Evolutionary conservation across 2,113 vertebrate species (phyloP).

Genomic region (Hipposideros armiger): DNA sequence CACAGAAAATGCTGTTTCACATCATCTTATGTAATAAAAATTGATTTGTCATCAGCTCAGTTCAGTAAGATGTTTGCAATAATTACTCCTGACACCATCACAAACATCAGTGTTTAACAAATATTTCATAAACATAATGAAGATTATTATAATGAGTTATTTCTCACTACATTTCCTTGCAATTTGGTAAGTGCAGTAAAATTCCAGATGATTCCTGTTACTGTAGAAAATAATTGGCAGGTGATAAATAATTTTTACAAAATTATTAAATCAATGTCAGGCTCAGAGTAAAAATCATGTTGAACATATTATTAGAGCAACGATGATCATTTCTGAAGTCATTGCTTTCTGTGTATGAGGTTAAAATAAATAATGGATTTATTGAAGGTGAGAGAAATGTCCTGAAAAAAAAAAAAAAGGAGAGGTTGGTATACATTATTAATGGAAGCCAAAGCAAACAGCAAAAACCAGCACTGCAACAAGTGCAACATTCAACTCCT

Average conservation of each 20-base stretch:
- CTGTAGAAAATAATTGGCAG: background rate
- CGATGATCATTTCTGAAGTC: slow-evolving; percentile 52
- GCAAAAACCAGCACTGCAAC: background rate
- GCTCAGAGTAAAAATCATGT: background rate
- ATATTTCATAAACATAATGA: slow-evolving; percentile 49
- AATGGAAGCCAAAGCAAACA: slow-evolving; percentile 48
- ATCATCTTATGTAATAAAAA: background rate
- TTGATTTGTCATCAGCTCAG: background rate
- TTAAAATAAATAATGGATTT: slow-evolving; percentile 28
- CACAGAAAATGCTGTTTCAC: background rate
- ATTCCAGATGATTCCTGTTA: background rate
- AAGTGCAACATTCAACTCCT: background rate
- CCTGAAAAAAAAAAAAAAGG: background rate
- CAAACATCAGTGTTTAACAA: slow-evolving; percentile 37
- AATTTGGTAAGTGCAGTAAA: slow-evolving; percentile 9
- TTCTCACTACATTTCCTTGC: slow-evolving; percentile 29
- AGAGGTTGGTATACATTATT: accelerated
- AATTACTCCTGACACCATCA: slow-evolving; percentile 22
- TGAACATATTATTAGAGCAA: slow-evolving; percentile 3
- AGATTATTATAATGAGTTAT: slow-evolving; percentile 13
- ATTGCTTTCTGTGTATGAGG: background rate
- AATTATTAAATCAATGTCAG: slow-evolving; percentile 17
- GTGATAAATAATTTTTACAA: slow-evolving; percentile 41
- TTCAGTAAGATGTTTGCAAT: slow-evolving; percentile 1
- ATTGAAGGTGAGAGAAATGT: background rate